These are phyloP conservation scores for Canis aureus DNA, from an alignment of 2,113 vertebrate species.

Conservation along the genomic window DNA sequence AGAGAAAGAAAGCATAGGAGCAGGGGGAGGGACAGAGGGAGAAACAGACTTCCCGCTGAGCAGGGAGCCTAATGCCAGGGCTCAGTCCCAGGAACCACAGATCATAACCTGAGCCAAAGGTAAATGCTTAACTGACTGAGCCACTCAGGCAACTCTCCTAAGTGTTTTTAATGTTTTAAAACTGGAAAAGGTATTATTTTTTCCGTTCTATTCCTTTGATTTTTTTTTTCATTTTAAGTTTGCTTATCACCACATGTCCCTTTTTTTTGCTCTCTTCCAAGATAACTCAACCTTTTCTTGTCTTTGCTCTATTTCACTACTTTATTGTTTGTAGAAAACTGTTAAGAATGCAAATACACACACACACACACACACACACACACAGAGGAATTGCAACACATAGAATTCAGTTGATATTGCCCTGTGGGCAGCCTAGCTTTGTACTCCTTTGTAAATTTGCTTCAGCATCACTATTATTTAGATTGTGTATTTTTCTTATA, in stretches of 20 bases:
- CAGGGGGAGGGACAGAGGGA: too few relatives aligned
- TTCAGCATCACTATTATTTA: not conserved
- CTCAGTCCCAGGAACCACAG: too few relatives aligned
- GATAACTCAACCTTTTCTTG: not conserved
- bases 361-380: not conserved
- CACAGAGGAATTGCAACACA: not conserved
- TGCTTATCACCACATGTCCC: not conserved
- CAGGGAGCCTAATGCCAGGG: too few relatives aligned
- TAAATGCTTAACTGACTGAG: too few relatives aligned
- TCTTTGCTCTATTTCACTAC: not conserved
- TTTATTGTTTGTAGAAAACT: not conserved
- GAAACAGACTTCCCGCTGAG: too few relatives aligned
- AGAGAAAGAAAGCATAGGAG: too few relatives aligned
- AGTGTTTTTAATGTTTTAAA: not conserved
- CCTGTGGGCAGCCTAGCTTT: not conserved
- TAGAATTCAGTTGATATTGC: not conserved
- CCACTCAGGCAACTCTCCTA: too few relatives aligned
- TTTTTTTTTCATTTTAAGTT: not conserved
- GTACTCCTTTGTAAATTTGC: not conserved
- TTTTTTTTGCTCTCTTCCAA: not conserved
- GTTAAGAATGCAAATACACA: not conserved
- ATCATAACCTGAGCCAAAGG: too few relatives aligned
- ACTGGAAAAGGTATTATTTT: not conserved
- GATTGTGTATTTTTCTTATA: not conserved
- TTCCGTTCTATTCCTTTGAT: not conserved